Percentiles rank a stretch among this genome's conserved stretches.
Conservation (phyloP, 2,797 vertebrate species). For the Acanthiza pusilla region DNA sequence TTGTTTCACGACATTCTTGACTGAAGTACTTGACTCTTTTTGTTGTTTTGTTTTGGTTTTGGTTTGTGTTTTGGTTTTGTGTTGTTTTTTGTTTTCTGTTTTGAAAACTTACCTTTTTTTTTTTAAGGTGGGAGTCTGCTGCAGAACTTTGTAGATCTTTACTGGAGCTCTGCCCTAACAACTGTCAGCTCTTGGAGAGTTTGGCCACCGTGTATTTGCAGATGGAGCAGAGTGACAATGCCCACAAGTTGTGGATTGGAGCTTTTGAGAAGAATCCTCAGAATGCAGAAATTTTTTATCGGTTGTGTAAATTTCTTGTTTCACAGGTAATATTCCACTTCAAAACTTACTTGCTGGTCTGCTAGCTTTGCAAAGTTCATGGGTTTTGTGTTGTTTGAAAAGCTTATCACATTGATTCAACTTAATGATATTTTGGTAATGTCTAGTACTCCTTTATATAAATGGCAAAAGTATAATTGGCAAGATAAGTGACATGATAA, state of each 20-base stretch:
- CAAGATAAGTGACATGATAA: not conserved
- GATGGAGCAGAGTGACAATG: constrained; percentile 69
- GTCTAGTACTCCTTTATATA: not conserved
- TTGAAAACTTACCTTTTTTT: not conserved
- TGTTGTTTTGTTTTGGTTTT: no score
- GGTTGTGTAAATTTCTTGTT: constrained; percentile 85
- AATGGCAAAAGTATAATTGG: not conserved
- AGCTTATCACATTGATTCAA: not conserved
- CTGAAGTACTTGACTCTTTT: not conserved
- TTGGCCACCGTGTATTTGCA: constrained; percentile 80
- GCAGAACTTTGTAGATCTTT: constrained; percentile 79
- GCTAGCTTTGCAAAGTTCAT: not conserved
- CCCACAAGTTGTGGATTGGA: constrained; percentile 80
- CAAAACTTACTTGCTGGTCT: not conserved
- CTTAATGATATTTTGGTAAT: not conserved
- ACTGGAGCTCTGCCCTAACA: constrained; percentile 77
- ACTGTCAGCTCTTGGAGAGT: constrained; percentile 81
- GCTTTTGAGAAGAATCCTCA: constrained; percentile 82
- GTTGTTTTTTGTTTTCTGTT: not conserved
- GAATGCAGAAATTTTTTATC: constrained; percentile 86
- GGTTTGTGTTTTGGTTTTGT: no score
- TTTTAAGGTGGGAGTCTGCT: constrained; percentile 82
- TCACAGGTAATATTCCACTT: constrained; percentile 78
- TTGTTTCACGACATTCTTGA: not conserved
- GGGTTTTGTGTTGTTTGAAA: not conserved